A percentile compares a stretch with the other conserved stretches of the same genome.
phyloP scores from a whole-genome alignment of 2,888 invertebrate genomes.

The Gandaritis pyraliata region DNA sequence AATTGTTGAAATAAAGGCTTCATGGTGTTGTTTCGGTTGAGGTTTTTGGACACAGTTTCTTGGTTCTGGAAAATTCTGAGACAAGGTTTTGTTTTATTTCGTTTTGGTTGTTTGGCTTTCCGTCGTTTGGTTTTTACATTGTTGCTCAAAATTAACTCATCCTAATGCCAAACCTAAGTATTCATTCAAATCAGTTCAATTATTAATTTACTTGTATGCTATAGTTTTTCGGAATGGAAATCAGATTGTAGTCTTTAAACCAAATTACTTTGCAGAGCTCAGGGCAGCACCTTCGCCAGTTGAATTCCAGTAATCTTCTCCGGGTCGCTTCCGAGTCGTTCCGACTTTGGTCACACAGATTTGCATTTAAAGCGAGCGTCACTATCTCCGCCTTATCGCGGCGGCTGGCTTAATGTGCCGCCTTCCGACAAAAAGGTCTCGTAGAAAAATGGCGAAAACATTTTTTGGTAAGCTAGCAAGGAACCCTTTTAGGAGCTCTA shows the following conservation, averaged over 20 bases:
- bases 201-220: too few species aligned
- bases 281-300: constrained; percentile 23
- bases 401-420: constrained; percentile 48
- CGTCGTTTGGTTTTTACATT: too few species aligned
- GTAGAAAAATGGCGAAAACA: constrained; percentile 55
- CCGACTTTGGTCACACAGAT: constrained; percentile 57
- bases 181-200: too few species aligned
- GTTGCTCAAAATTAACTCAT: too few species aligned
- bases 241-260: neutral
- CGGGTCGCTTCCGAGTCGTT: constrained; percentile 42
- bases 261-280: neutral
- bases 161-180: too few species aligned
- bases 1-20: constrained; percentile 30
- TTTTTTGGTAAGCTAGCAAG: constrained; percentile 54
- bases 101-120: constrained; percentile 17
- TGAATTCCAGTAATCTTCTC: constrained; percentile 35
- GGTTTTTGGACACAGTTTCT: constrained; percentile 27
- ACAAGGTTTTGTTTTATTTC: constrained; percentile 18
- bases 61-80: constrained; percentile 17
- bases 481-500: constrained; percentile 62
- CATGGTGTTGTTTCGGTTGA: constrained; percentile 23
- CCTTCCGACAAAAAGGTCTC: constrained; percentile 54
- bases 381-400: constrained; percentile 59
- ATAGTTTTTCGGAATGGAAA: neutral
- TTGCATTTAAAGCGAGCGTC: constrained; percentile 64